Base-by-base conservation (phyloP, 2,888 invertebrate genomes). In the Odontomyia ornata region DNA sequence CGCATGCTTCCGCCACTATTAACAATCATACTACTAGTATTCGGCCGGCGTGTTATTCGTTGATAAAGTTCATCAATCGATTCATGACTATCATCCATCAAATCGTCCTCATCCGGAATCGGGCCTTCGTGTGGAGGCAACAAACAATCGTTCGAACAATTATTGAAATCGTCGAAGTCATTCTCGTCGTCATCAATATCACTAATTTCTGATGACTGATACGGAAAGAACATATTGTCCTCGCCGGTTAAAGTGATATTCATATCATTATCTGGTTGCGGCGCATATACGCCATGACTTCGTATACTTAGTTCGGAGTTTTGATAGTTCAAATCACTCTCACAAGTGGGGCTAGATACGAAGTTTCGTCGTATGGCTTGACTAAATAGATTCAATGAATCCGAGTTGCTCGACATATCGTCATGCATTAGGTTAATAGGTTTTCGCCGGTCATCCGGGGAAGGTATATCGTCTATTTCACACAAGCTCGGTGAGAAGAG, bases 31-130 rank as follows among this genome's bases (percentile, higher is more conserved):
- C 57, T 69, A 15, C 57, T 27, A 4, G 69, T 43, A 15, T 36
- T 72, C 0, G 80, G 77, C 1, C 85, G 82, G 18, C 84, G 81
- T 43, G 86, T 87, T 79, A 93, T 92, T 82, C 91, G 91, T 81
- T 92, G 91, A 83, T 93, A 93, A 9, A 93, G 86, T 82, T 92
- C 92, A 82, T 93, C 93, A 71, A 93, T 87, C 11, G 87, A 86
- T 27, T 83, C 82, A 72, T 85, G 84, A 77, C 84, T 83, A 25
- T 81, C 82, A 36, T 79, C 65, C 28, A 76, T 23, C 25, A 62
- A 18, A 18, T 77, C 25, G 25, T 46, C 56, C 27, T 77, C 67
- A 23, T 76, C 75, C 7, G 57, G 36, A 9, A 56, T 27, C 7
- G 28, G n/a, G 1, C 28, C 56, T 4, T 52, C 72, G 3, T 28